These are phyloP conservation scores for Pseudopleuronectes americanus DNA, from an alignment of 2,797 vertebrate genomes.

Conservation along the genomic window DNA sequence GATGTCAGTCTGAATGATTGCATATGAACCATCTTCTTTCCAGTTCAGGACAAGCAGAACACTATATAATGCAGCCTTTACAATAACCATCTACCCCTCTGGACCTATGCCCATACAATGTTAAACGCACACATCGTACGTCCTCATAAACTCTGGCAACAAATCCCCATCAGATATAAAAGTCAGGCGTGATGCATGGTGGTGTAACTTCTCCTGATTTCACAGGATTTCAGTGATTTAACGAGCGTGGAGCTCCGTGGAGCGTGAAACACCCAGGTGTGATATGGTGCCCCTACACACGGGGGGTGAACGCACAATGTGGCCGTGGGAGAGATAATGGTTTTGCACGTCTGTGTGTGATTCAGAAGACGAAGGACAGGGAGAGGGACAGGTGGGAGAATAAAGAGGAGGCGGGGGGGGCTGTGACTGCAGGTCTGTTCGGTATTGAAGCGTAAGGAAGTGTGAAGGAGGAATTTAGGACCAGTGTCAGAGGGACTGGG, in stretches of 20 bases:
- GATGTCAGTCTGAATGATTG: not conserved
- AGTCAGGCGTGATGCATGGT: slow-evolving; percentile 37
- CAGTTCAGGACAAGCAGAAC: not conserved
- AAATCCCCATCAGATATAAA: slow-evolving; percentile 48
- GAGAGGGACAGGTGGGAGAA: not conserved
- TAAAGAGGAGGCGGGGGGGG: not conserved
- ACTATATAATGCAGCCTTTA: not conserved
- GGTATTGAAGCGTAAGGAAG: slow-evolving; percentile 12
- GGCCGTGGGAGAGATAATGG: not conserved
- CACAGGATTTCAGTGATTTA: slow-evolving; percentile 59
- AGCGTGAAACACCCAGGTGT: slow-evolving; percentile 70
- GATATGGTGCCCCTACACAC: slow-evolving; percentile 51
- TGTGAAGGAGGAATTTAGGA: slow-evolving; percentile 21
- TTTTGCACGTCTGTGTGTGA: not conserved
- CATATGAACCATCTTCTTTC: not conserved
- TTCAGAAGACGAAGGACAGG: not conserved
- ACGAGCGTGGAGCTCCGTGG: slow-evolving; percentile 45
- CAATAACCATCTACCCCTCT: not conserved
- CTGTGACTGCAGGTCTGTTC: not conserved
- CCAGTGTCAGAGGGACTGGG: not conserved
- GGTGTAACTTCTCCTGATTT: slow-evolving; percentile 53
- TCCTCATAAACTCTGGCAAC: slow-evolving; percentile 39
- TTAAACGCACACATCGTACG: slow-evolving; percentile 23
- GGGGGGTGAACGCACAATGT: slow-evolving; percentile 10
- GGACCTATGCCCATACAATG: not conserved